These are phyloP conservation scores for Macropus fuliginosus DNA, from an alignment of 2,797 vertebrate species.

Conservation along the genomic window DNA sequence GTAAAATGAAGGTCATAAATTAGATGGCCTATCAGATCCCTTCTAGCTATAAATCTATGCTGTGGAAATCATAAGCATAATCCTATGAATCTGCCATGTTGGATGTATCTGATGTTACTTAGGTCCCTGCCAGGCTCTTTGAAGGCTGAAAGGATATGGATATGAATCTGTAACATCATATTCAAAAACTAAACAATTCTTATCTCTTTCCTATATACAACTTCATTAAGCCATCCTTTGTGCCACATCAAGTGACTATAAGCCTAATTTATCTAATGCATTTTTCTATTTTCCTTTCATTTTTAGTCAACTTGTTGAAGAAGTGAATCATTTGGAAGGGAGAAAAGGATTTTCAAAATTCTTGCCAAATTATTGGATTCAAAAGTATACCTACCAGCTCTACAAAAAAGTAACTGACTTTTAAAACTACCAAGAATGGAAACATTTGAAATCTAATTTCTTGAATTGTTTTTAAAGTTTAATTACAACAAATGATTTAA, in stretches of 20 bases:
- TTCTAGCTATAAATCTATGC: background rate
- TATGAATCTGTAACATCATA: background rate
- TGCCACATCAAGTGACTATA: background rate
- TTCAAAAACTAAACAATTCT: background rate
- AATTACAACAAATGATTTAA: slow-evolving; percentile 60
- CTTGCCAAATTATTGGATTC: slow-evolving; percentile 1
- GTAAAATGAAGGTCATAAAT: background rate
- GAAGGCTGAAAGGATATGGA: background rate
- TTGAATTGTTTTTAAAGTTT: slow-evolving; percentile 46
- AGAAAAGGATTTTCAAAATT: background rate
- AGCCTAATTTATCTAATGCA: background rate
- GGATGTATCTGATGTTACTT: background rate
- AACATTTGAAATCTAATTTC: slow-evolving; percentile 49
- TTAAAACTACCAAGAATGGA: slow-evolving; percentile 23
- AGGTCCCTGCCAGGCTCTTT: background rate
- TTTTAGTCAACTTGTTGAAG: slow-evolving; percentile 33
- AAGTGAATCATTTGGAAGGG: background rate
- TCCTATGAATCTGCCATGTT: background rate
- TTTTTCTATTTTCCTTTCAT: background rate
- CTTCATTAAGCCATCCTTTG: background rate
- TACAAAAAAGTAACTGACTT: background rate
- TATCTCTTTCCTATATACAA: background rate
- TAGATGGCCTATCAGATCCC: background rate
- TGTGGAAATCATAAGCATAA: background rate
- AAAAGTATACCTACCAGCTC: slow-evolving; percentile 24